Conservation (phyloP, 2,888 invertebrate genomes). For the Isoperla grammatica region DNA sequence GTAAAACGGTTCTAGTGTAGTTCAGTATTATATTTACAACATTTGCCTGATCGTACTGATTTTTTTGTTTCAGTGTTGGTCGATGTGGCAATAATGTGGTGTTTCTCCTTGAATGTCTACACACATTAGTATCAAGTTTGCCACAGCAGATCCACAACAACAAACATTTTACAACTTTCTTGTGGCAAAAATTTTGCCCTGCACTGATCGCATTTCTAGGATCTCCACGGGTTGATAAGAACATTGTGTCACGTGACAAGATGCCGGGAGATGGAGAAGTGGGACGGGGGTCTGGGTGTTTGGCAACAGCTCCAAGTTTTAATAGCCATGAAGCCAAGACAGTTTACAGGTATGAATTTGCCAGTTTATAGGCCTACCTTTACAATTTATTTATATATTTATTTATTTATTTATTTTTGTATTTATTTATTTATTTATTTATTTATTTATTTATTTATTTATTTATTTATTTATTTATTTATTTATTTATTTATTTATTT, state of each 20-base stretch:
- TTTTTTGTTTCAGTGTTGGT: conserved; percentile 36
- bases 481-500: too few species aligned
- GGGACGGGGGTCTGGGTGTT: conserved; percentile 62
- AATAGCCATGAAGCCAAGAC: conserved; percentile 83
- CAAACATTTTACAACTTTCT: conserved; percentile 78
- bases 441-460: too few species aligned
- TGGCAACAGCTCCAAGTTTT: conserved; percentile 67
- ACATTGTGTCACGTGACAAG: conserved; percentile 54
- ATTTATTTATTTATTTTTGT: too few species aligned
- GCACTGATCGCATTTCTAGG: conserved; percentile 82
- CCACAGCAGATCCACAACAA: conserved; percentile 79
- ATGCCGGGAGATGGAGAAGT: conserved; percentile 41
- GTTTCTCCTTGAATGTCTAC: conserved; percentile 79
- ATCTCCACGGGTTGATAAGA: conserved; percentile 78
- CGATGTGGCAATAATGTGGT: conserved; percentile 59
- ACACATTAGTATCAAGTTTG: conserved; percentile 76
- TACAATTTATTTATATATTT: too few species aligned
- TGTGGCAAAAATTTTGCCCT: conserved; percentile 92
- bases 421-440: too few species aligned
- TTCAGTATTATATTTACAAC: too few species aligned
- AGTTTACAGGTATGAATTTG: conserved; percentile 77
- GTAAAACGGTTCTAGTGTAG: too few species aligned
- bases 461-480: too few species aligned
- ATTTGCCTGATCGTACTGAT: too few species aligned
- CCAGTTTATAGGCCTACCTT: too few species aligned